phyloP scores from a whole-genome alignment of 2,888 invertebrate species.

The Phanerotoma sp. region DNA sequence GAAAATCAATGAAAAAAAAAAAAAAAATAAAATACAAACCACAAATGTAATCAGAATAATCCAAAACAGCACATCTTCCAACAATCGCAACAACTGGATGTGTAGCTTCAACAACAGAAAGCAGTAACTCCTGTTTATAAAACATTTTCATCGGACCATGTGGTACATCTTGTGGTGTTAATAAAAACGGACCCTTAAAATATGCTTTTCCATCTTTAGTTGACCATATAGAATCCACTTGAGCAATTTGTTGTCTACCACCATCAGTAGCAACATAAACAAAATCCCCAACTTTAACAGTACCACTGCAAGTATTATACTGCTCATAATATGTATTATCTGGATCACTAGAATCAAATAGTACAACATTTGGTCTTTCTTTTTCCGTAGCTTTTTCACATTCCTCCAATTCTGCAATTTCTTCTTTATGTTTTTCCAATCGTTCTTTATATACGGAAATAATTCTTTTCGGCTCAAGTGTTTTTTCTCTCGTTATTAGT shows the following conservation, averaged over 20 bases:
- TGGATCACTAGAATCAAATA: constrained; percentile 71
- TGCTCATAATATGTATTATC: constrained; percentile 91
- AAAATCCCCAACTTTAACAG: constrained; percentile 88
- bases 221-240: constrained; percentile 94
- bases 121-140: constrained; percentile 91
- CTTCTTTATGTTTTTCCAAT: constrained; percentile 87
- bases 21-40: constrained; percentile 62
- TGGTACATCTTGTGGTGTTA: constrained; percentile 84
- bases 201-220: constrained; percentile 84
- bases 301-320: constrained; percentile 81
- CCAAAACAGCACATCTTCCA: constrained; percentile 88
- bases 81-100: constrained; percentile 89
- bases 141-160: constrained; percentile 78
- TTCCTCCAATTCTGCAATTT: constrained; percentile 80
- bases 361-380: constrained; percentile 81
- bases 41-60: constrained; percentile 85
- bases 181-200: constrained; percentile 93
- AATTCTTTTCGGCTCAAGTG: constrained; percentile 81
- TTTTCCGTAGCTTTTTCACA: constrained; percentile 82
- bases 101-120: constrained; percentile 88
- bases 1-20: constrained; percentile 14
- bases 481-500: constrained; percentile 69
- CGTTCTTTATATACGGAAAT: constrained; percentile 93
- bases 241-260: constrained; percentile 87
- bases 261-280: constrained; percentile 93